phyloP scores from a whole-genome alignment of 2,888 invertebrate species.

The Papilio elwesi region DNA sequence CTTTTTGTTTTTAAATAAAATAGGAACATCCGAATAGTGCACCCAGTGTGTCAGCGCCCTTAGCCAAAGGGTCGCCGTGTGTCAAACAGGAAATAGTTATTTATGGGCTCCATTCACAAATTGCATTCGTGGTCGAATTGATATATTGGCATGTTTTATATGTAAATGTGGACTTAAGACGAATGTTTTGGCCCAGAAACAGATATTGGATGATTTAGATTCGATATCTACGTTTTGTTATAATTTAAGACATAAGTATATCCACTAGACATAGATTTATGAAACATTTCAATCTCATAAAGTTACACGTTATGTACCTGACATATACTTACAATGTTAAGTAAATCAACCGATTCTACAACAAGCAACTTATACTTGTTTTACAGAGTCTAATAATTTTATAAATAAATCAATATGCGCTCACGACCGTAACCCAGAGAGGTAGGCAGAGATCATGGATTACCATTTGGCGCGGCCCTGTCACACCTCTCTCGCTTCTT shows the following conservation, averaged over 20 bases:
- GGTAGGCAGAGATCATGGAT: too few relatives aligned
- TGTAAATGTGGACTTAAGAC: slow-evolving; percentile 78
- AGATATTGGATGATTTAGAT: slow-evolving; percentile 73
- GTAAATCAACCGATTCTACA: too few relatives aligned
- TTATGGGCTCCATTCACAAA: slow-evolving; percentile 82
- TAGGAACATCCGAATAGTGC: neutral
- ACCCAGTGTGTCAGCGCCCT: slow-evolving; percentile 28
- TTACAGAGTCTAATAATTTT: too few relatives aligned
- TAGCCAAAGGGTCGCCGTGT: slow-evolving; percentile 74
- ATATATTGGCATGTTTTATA: slow-evolving; percentile 83
- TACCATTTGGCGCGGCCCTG: too few relatives aligned
- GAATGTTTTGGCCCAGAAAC: slow-evolving; percentile 77
- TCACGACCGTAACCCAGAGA: too few relatives aligned
- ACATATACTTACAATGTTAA: too few relatives aligned
- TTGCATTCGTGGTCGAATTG: slow-evolving; percentile 82
- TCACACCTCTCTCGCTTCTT: too few relatives aligned
- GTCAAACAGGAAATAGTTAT: slow-evolving; percentile 83
- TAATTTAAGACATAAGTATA: neutral
- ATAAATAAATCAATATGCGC: too few relatives aligned
- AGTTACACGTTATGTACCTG: too few relatives aligned
- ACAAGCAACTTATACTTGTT: too few relatives aligned
- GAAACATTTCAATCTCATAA: neutral
- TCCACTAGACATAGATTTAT: neutral
- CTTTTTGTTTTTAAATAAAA: neutral
- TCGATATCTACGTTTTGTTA: slow-evolving; percentile 39